Evolutionary conservation across 1,140 invertebrate genomes (phyloP).

Genomic region (Neuroterus valhalla): DNA sequence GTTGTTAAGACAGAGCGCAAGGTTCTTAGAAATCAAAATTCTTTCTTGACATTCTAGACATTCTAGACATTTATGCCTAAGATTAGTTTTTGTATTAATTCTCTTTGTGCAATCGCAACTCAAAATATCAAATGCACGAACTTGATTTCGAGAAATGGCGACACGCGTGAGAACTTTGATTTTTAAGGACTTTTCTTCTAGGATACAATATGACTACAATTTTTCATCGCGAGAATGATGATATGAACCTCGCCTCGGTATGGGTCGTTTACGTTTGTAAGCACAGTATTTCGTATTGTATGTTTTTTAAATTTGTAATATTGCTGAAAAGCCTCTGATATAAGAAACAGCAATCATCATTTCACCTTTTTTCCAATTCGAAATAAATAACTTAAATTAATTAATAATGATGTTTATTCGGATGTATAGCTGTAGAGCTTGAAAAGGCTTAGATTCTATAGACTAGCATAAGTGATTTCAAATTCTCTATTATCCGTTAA

Average conservation of each 20-base stretch:
- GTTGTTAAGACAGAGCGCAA: no score
- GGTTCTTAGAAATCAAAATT: no score
- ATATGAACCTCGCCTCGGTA: neutral
- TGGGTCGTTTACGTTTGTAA: neutral
- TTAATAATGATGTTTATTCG: conserved; percentile 14
- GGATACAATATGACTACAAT: neutral
- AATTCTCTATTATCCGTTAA: conserved; percentile 18
- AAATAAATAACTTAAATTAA: conserved; percentile 1
- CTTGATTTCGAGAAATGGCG: no score
- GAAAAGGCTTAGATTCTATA: conserved; percentile 2
- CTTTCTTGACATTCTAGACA: neutral
- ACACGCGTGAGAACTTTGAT: neutral
- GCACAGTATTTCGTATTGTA: conserved; percentile 4
- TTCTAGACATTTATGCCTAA: neutral
- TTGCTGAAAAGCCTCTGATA: neutral
- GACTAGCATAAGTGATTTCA: conserved; percentile 17
- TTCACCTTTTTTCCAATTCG: neutral
- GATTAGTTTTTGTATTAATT: no score
- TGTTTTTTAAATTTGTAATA: neutral
- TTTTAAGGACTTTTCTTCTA: neutral
- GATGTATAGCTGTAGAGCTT: conserved; percentile 20
- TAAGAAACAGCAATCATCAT: neutral
- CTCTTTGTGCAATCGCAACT: no score
- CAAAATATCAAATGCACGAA: no score
- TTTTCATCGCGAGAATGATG: neutral